phyloP scores from a whole-genome alignment of 64 coral and sea anemone species.

The Dendrophyllia cribrosa region DNA sequence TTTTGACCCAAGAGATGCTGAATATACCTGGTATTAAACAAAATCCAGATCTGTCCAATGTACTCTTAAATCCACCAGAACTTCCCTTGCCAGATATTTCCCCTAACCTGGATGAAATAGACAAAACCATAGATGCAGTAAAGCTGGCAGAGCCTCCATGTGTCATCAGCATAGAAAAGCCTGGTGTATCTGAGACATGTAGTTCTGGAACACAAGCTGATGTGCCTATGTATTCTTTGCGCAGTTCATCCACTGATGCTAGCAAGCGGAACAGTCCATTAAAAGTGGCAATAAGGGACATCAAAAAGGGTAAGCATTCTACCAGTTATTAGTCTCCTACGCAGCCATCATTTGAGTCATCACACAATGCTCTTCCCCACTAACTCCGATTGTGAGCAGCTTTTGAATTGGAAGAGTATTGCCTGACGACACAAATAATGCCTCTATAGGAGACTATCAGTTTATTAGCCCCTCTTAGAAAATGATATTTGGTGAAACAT shows the following conservation, averaged over 20 bases:
- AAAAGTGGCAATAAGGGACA: slow-evolving; percentile 10
- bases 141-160: neutral
- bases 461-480: too few relatives aligned
- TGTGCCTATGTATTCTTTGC: neutral
- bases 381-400: too few relatives aligned
- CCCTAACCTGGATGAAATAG: slow-evolving; percentile 19
- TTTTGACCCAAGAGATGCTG: slow-evolving; percentile 45
- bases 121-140: neutral
- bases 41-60: neutral
- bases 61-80: neutral
- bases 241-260: neutral
- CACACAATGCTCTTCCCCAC: too few relatives aligned
- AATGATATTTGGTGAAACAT: too few relatives aligned
- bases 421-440: too few relatives aligned
- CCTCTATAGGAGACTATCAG: too few relatives aligned
- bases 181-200: neutral
- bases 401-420: too few relatives aligned
- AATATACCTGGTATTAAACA: slow-evolving; percentile 39
- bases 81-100: slow-evolving; percentile 29
- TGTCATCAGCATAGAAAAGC: neutral
- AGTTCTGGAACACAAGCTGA: neutral
- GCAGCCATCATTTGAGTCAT: too few relatives aligned
- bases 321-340: neutral
- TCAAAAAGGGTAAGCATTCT: slow-evolving; percentile 13
- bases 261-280: slow-evolving; percentile 2